Evolutionary conservation across 2,113 vertebrate species (phyloP).

Genomic region (Nothobranchius kuhntae): DNA sequence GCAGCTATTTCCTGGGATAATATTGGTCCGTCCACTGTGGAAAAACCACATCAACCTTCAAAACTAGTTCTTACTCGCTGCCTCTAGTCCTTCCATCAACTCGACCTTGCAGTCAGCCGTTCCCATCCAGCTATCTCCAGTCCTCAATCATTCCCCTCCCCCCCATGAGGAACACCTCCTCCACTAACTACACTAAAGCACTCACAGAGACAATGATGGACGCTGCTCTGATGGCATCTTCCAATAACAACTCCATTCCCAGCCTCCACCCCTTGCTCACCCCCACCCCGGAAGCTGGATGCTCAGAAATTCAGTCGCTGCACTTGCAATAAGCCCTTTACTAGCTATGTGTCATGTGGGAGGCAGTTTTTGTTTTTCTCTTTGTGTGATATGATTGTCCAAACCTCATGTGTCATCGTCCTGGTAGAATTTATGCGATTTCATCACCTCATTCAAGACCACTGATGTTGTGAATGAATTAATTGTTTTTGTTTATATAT

Average conservation of each 20-base stretch:
- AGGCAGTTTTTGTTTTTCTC: conserved; percentile 38
- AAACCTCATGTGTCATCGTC: conserved; percentile 68
- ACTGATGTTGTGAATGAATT: conserved; percentile 72
- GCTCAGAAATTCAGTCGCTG: conserved; percentile 63
- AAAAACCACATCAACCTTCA: conserved; percentile 42
- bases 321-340: conserved; percentile 69
- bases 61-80: conserved; percentile 51
- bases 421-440: conserved; percentile 61
- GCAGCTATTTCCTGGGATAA: conserved; percentile 47
- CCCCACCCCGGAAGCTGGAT: conserved; percentile 56
- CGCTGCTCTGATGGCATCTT: conserved; percentile 49
- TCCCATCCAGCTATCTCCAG: conserved; percentile 47
- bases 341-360: conserved; percentile 52
- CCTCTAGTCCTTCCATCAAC: conserved; percentile 48
- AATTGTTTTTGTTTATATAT: conserved; percentile 79
- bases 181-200: conserved; percentile 82
- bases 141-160: conserved; percentile 36
- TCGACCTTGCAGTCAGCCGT: conserved; percentile 33
- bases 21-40: conserved; percentile 38
- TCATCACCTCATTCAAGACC: conserved; percentile 70
- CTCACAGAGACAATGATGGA: conserved; percentile 72
- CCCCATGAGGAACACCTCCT: conserved; percentile 54
- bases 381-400: conserved; percentile 56
- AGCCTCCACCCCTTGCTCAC: conserved; percentile 24
- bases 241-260: conserved; percentile 20